A percentile compares a stretch with the other conserved stretches of the same genome.
These are phyloP conservation scores for Xenopus borealis DNA, from an alignment of 2,113 vertebrate genomes.

Conservation along the genomic window DNA sequence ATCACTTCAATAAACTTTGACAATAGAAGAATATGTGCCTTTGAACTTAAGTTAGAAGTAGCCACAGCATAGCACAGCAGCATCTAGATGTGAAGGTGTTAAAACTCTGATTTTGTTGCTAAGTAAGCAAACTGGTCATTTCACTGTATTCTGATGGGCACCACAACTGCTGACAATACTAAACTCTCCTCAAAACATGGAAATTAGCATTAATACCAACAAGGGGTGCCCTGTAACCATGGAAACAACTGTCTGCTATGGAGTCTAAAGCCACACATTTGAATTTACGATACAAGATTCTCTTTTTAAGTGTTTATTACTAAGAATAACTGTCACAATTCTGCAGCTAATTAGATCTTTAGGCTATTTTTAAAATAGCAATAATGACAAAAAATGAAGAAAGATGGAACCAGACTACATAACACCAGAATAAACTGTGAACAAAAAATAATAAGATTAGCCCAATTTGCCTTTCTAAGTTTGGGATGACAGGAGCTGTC, in stretches of 20 bases:
- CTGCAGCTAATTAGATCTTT: constrained; percentile 35
- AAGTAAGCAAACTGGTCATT: background rate
- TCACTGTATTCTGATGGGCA: constrained; percentile 41
- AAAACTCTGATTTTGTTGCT: background rate
- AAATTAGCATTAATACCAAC: constrained; percentile 37
- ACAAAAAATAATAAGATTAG: too few relatives aligned
- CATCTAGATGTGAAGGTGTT: background rate
- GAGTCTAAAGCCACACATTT: constrained; percentile 44
- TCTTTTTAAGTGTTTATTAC: background rate
- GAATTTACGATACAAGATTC: constrained; percentile 34
- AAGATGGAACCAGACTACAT: too few relatives aligned
- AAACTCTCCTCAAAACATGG: constrained; percentile 47
- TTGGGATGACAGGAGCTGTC: too few relatives aligned
- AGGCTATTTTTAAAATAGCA: background rate
- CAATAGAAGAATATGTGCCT: too few relatives aligned
- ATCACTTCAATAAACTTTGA: too few relatives aligned
- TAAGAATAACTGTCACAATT: constrained; percentile 39
- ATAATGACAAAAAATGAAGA: too few relatives aligned
- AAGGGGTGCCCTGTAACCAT: constrained; percentile 50
- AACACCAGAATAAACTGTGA: too few relatives aligned
- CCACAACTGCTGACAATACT: constrained; percentile 46
- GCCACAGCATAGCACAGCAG: too few relatives aligned
- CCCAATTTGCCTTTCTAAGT: too few relatives aligned
- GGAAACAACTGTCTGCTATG: constrained; percentile 52
- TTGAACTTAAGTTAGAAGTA: too few relatives aligned